Evolutionary conservation across 2,888 invertebrate species (phyloP).

Genomic region (Atrina japonica): DNA sequence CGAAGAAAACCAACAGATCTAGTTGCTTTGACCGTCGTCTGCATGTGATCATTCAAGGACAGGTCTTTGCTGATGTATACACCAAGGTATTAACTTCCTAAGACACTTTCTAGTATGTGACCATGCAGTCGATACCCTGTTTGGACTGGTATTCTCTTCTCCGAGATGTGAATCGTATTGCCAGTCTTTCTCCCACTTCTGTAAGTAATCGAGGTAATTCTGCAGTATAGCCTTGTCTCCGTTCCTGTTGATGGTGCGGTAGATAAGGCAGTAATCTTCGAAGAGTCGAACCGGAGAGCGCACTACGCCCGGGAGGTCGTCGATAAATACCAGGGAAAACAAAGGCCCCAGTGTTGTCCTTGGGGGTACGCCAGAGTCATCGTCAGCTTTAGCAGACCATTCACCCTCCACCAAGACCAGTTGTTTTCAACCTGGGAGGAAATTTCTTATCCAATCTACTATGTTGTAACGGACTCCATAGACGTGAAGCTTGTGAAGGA

Average conservation of each 20-base stretch:
- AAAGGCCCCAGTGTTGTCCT: no score
- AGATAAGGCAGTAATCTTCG: conserved; percentile 1
- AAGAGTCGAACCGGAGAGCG: conserved; percentile 10
- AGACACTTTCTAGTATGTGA: conserved; percentile 9
- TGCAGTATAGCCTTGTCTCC: conserved; percentile 7
- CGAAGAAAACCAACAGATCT: conserved; percentile 22
- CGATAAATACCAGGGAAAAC: no score
- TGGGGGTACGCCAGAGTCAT: no score
- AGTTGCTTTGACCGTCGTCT: conserved; percentile 11
- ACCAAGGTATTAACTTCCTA: conserved; percentile 9
- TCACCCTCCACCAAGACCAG: no score
- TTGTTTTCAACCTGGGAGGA: no score
- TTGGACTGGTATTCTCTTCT: neutral
- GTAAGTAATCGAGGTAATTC: neutral
- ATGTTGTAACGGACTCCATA: no score
- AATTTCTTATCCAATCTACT: no score
- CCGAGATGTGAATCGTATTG: conserved; percentile 2
- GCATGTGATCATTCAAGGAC: neutral
- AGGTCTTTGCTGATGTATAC: conserved; percentile 13
- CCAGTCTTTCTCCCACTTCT: conserved; percentile 10
- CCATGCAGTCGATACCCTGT: conserved; percentile 13
- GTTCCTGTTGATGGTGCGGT: neutral
- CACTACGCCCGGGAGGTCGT: no score
- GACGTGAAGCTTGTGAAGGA: no score
- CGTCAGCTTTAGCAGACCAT: no score